Percentiles rank a stretch among this genome's conserved stretches.
Conservation (phyloP, 2,113 vertebrate species). For the Bothrops jararaca region DNA sequence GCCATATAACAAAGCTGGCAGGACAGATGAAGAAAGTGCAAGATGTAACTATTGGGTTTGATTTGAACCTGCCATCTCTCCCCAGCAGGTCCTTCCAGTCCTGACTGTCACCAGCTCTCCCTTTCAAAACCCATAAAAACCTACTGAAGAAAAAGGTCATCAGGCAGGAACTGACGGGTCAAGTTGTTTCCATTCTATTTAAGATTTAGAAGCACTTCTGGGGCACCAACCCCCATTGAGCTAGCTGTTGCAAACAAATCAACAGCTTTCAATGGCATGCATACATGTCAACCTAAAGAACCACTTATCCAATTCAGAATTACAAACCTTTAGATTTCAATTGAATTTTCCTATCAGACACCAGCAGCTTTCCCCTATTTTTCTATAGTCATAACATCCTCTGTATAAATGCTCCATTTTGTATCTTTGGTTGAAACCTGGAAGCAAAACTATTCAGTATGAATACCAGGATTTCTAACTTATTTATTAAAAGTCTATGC, state of each 20-base stretch:
- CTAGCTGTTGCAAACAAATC: slow-evolving; percentile 54
- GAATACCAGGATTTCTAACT: slow-evolving; percentile 11
- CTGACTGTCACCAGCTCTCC: slow-evolving; percentile 75
- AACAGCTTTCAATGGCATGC: slow-evolving; percentile 57
- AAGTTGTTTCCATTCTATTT: slow-evolving; percentile 62
- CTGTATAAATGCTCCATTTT: slow-evolving; percentile 18
- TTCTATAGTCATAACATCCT: slow-evolving; percentile 36
- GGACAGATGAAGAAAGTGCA: slow-evolving; percentile 57
- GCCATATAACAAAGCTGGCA: slow-evolving; percentile 76
- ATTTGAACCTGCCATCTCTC: slow-evolving; percentile 73
- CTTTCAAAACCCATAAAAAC: slow-evolving; percentile 79
- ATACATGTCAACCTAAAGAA: slow-evolving; percentile 47
- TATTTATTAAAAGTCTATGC: background rate
- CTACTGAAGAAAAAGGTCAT: slow-evolving; percentile 78
- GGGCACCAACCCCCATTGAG: slow-evolving; percentile 66
- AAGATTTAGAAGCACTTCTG: slow-evolving; percentile 69
- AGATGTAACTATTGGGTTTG: slow-evolving; percentile 71
- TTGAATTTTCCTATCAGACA: slow-evolving; percentile 53
- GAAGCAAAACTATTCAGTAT: slow-evolving; percentile 26
- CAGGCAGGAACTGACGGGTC: slow-evolving; percentile 68
- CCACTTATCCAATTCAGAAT: slow-evolving; percentile 51
- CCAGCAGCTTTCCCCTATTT: slow-evolving; percentile 47
- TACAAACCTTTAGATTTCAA: slow-evolving; percentile 52
- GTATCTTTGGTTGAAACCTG: slow-evolving; percentile 35
- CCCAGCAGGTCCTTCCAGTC: slow-evolving; percentile 62